Evolutionary conservation across 2,113 vertebrate genomes (phyloP).

Genomic region (Danio rerio): DNA sequence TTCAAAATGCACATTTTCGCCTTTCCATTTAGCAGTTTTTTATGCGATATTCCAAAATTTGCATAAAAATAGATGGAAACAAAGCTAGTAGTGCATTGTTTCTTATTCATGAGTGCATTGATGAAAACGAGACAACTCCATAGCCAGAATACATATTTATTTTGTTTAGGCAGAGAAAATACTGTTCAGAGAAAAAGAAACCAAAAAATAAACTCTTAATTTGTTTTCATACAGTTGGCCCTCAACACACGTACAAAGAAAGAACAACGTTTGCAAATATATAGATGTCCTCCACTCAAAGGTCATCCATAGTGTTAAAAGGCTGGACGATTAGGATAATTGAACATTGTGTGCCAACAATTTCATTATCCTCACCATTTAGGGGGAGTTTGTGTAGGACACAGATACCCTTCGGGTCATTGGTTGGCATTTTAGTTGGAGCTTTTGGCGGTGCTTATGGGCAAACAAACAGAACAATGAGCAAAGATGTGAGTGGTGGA

Average conservation of each 20-base stretch:
- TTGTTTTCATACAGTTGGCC: conserved; percentile 60
- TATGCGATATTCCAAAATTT: too few relatives aligned
- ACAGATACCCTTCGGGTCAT: not conserved
- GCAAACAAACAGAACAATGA: not conserved
- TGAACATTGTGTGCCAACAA: conserved; percentile 18
- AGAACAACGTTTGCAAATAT: conserved; percentile 31
- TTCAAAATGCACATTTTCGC: too few relatives aligned
- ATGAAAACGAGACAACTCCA: conserved; percentile 27
- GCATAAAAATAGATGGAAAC: too few relatives aligned
- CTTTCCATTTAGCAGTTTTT: too few relatives aligned
- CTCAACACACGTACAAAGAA: conserved; percentile 55
- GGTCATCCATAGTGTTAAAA: conserved; percentile 15
- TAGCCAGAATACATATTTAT: conserved; percentile 79
- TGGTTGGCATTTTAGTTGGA: conserved; percentile 5
- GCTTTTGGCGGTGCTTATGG: not conserved
- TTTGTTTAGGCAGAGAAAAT: conserved; percentile 81
- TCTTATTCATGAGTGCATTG: not conserved
- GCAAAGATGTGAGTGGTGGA: not conserved
- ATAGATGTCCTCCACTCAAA: conserved; percentile 38
- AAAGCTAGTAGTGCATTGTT: too few relatives aligned
- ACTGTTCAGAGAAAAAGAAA: conserved; percentile 68
- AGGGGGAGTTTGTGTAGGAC: conserved; percentile 18
- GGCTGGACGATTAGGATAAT: conserved; percentile 16
- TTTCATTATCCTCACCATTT: conserved; percentile 4
- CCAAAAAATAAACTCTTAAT: conserved; percentile 73